A percentile compares a stretch with the other conserved stretches of the same genome.
phyloP scores from a whole-genome alignment of 2,888 invertebrate species.

The Mamestra brassicae region DNA sequence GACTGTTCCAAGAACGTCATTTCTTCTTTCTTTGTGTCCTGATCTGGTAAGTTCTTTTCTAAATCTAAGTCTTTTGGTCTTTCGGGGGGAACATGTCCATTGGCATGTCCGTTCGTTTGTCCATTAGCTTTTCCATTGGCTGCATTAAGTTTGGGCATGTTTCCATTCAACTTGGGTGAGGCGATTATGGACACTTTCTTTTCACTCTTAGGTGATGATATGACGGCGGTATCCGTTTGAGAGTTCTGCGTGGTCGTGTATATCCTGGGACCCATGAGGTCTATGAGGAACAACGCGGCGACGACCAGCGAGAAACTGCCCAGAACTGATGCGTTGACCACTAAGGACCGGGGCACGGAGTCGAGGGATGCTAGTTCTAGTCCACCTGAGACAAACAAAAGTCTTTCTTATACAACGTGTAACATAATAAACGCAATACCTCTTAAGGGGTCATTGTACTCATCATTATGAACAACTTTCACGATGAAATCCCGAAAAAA shows the following conservation, averaged over 20 bases:
- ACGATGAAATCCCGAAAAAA: no score
- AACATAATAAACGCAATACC: no score
- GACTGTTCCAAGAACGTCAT: conserved; percentile 76
- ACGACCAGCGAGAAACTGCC: conserved; percentile 93
- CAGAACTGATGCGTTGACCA: conserved; percentile 94
- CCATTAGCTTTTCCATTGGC: conserved; percentile 60
- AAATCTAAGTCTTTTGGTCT: conserved; percentile 84
- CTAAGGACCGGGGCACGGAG: conserved; percentile 92
- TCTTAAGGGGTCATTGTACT: no score
- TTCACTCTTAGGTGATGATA: conserved; percentile 77
- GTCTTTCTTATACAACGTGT: no score
- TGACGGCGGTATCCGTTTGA: conserved; percentile 80
- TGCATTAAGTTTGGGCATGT: conserved; percentile 39
- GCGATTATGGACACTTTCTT: conserved; percentile 82
- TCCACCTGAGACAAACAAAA: conserved; percentile 87
- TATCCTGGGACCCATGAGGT: conserved; percentile 91
- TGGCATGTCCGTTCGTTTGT: conserved; percentile 55
- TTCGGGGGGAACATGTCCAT: conserved; percentile 74
- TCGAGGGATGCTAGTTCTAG: conserved; percentile 93
- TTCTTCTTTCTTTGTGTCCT: conserved; percentile 73
- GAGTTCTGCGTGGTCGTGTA: conserved; percentile 85
- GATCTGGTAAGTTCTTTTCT: conserved; percentile 75
- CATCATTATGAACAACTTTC: no score
- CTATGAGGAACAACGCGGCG: conserved; percentile 93
- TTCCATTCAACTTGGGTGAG: conserved; percentile 72